Conservation (phyloP, 2,888 invertebrate genomes). For the Dinocampus coccinellae region DNA sequence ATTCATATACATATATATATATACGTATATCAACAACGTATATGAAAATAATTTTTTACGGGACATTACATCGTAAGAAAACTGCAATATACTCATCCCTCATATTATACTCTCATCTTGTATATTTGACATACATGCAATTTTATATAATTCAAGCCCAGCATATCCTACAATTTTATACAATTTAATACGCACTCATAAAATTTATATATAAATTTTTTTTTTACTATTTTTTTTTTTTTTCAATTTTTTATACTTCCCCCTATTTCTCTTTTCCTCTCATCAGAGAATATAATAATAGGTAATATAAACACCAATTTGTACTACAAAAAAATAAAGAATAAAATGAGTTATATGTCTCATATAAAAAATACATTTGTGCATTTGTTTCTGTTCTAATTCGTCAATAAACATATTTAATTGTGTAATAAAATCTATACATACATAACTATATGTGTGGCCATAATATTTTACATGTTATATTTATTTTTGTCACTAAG, state of each 20-base stretch:
- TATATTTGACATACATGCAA: constrained; percentile 12
- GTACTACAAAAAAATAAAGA: not conserved
- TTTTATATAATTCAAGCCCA: not conserved
- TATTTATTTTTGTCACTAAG: constrained; percentile 13
- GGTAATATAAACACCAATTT: not conserved
- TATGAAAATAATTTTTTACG: constrained; percentile 5
- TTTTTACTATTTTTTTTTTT: too few species aligned
- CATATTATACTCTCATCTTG: not conserved
- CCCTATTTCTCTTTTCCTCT: too few species aligned
- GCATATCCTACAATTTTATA: constrained; percentile 4
- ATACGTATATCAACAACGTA: not conserved
- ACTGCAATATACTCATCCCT: not conserved
- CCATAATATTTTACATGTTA: constrained; percentile 2
- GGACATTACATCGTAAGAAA: not conserved
- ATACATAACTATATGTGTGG: constrained; percentile 6
- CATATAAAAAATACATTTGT: constrained; percentile 29
- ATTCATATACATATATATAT: not conserved
- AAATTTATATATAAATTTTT: not conserved
- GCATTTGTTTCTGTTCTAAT: constrained; percentile 52
- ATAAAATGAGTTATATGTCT: not conserved
- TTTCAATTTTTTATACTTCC: too few species aligned
- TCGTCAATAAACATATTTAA: constrained; percentile 57
- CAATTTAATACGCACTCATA: not conserved
- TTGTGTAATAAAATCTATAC: constrained; percentile 53
- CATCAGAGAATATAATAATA: not conserved